These are phyloP conservation scores for Yponomeuta evonymella DNA, from an alignment of 2,888 invertebrate genomes.

Conservation along the genomic window DNA sequence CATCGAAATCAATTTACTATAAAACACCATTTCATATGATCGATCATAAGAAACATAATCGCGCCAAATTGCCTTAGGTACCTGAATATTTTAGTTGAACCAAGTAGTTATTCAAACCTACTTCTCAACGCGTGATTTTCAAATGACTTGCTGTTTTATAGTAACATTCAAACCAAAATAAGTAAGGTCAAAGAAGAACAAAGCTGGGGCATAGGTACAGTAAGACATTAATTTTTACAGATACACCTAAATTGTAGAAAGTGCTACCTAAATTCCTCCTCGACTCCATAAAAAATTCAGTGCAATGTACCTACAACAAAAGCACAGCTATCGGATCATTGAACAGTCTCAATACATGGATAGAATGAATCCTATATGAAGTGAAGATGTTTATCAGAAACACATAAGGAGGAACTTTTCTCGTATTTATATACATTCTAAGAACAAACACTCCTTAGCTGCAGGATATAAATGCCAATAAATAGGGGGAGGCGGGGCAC, in stretches of 20 bases:
- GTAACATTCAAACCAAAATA: slow-evolving; percentile 84
- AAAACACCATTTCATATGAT: background rate
- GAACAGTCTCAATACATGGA: slow-evolving; percentile 95
- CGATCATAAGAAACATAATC: too few relatives aligned
- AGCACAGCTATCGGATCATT: slow-evolving; percentile 97
- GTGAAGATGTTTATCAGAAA: slow-evolving; percentile 91
- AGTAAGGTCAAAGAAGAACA: slow-evolving; percentile 89
- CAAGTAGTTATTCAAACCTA: too few relatives aligned
- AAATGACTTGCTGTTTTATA: slow-evolving; percentile 84
- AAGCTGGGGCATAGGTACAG: slow-evolving; percentile 90
- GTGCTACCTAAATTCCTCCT: slow-evolving; percentile 91
- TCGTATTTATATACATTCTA: slow-evolving; percentile 87
- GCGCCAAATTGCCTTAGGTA: too few relatives aligned
- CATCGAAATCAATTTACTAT: background rate
- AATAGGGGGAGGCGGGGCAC: too few relatives aligned
- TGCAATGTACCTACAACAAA: slow-evolving; percentile 82
- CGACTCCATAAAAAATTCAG: slow-evolving; percentile 89
- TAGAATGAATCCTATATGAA: slow-evolving; percentile 98
- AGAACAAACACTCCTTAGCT: slow-evolving; percentile 83
- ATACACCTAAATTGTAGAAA: slow-evolving; percentile 94
- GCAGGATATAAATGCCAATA: slow-evolving; percentile 85
- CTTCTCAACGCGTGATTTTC: slow-evolving; percentile 39
- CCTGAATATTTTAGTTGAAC: too few relatives aligned
- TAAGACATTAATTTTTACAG: slow-evolving; percentile 98
- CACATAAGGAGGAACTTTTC: slow-evolving; percentile 95